These are phyloP conservation scores for Troides helena DNA, from an alignment of 2,888 invertebrate genomes.

Conservation along the genomic window DNA sequence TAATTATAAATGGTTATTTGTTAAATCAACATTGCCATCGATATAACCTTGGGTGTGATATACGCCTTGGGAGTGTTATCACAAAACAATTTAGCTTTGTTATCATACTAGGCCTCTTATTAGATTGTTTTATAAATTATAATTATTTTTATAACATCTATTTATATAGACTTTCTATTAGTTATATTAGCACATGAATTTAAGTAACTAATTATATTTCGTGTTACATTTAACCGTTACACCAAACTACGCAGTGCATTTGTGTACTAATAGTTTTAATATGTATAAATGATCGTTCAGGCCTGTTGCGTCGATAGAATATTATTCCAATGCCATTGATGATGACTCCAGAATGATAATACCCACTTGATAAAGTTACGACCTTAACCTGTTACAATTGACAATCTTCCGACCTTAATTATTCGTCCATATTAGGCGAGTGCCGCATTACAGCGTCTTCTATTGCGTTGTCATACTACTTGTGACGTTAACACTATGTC, in stretches of 20 bases:
- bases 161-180: too few species aligned
- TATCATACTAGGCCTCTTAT: too few species aligned
- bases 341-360: constrained; percentile 32
- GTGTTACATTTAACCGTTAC: too few species aligned
- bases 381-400: constrained; percentile 55
- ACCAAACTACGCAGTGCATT: neutral
- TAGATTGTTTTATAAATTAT: too few species aligned
- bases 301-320: constrained; percentile 5
- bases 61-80: too few species aligned
- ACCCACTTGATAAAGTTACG: constrained; percentile 34
- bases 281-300: neutral
- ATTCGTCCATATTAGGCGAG: constrained; percentile 48
- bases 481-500: constrained; percentile 13
- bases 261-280: neutral
- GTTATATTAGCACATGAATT: too few species aligned
- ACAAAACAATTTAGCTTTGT: too few species aligned
- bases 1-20: too few species aligned
- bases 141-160: too few species aligned
- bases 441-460: constrained; percentile 41
- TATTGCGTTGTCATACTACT: constrained; percentile 38
- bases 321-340: constrained; percentile 8
- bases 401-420: constrained; percentile 44
- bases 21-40: too few species aligned
- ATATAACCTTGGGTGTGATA: too few species aligned
- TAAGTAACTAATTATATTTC: too few species aligned